Conservation (phyloP, 2,888 invertebrate species). For the Drosophila setosimentum region DNA sequence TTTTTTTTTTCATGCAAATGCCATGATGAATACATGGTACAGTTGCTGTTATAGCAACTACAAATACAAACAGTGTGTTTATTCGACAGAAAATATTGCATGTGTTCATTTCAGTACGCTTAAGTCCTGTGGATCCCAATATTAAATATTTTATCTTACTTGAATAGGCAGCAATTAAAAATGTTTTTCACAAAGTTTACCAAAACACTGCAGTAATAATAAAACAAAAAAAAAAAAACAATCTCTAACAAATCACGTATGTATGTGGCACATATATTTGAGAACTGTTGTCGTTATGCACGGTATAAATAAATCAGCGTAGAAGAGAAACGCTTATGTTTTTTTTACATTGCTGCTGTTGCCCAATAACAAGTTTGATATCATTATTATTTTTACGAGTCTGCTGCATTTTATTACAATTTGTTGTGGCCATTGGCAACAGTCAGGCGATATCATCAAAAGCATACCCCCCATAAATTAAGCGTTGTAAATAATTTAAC, state of each 20-base stretch:
- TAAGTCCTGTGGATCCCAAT: neutral
- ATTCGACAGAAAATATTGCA: neutral
- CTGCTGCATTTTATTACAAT: constrained; percentile 48
- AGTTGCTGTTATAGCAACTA: neutral
- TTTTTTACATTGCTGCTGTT: neutral
- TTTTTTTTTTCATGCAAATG: neutral
- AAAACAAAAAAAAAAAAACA: too few relatives aligned
- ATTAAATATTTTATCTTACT: neutral
- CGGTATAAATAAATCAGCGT: neutral
- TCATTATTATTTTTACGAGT: constrained; percentile 24
- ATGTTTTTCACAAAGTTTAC: neutral
- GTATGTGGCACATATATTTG: neutral
- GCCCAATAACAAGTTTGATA: neutral
- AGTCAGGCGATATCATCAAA: constrained; percentile 40
- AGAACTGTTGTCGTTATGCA: neutral
- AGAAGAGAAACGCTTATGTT: neutral
- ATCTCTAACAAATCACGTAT: neutral
- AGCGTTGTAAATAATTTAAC: constrained; percentile 71
- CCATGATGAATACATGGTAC: neutral
- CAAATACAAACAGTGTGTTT: too few relatives aligned
- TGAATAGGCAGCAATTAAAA: neutral
- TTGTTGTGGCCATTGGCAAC: constrained; percentile 16
- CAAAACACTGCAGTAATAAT: neutral
- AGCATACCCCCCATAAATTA: constrained; percentile 64
- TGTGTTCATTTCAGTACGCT: neutral